These are phyloP conservation scores for Microctenopoma steveboyesi DNA, from an alignment of 2,797 vertebrate genomes.

Conservation along the genomic window DNA sequence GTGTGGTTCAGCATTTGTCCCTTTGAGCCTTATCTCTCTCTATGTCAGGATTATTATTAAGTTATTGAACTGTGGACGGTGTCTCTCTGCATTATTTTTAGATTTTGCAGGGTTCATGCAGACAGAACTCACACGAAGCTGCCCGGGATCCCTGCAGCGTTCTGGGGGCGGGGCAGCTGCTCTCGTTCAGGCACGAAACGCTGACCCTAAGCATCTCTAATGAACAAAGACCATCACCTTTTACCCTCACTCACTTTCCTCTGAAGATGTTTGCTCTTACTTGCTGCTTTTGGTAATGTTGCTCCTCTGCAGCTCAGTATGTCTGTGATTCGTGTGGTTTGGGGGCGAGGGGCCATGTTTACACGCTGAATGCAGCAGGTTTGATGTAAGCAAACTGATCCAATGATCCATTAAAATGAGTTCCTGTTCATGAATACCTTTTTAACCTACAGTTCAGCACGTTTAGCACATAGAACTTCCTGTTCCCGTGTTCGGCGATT, in stretches of 20 bases:
- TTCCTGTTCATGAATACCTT: not conserved
- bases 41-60: no score
- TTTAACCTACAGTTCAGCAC: not conserved
- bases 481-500: constrained; percentile 22
- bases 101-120: no score
- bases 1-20: no score
- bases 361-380: constrained; percentile 18
- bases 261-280: not conserved
- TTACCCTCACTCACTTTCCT: not conserved
- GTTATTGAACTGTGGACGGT: no score
- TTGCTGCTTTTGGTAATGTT: constrained; percentile 35
- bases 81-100: no score
- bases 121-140: no score
- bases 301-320: constrained; percentile 32
- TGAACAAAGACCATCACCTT: constrained; percentile 65
- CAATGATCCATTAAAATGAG: not conserved
- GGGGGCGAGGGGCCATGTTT: constrained; percentile 19
- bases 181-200: constrained; percentile 5
- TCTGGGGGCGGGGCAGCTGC: no score
- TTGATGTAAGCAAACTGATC: constrained; percentile 9
- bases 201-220: constrained; percentile 58
- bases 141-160: no score
- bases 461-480: not conserved
- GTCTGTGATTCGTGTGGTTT: constrained; percentile 39
- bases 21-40: no score